Evolutionary conservation across 2,888 invertebrate genomes (phyloP).

Genomic region (Morpho helenor): DNA sequence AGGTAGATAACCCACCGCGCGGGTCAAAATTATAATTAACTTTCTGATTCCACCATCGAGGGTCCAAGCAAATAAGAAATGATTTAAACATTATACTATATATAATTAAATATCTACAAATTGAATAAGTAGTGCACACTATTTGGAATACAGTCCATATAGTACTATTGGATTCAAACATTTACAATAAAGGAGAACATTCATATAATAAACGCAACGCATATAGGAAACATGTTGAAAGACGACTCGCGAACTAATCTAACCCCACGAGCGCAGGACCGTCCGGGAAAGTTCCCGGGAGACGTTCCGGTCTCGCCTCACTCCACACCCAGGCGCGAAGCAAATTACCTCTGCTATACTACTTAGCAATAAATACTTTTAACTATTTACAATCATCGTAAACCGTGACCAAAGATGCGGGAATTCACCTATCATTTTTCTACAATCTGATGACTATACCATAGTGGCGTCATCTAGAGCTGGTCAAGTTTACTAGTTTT

Average conservation of each 20-base stretch:
- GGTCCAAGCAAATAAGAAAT: conserved; percentile 71
- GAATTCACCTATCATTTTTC: conserved; percentile 32
- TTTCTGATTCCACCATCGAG: conserved; percentile 60
- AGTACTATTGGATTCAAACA: conserved; percentile 63
- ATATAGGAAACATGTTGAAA: conserved; percentile 74
- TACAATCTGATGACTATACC: conserved; percentile 23
- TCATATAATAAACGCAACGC: conserved; percentile 73
- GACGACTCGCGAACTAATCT: conserved; percentile 49
- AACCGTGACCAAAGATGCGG: conserved; percentile 29
- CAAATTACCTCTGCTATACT: conserved; percentile 57
- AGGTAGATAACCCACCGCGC: conserved; percentile 75
- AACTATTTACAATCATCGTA: conserved; percentile 60
- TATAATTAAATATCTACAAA: conserved; percentile 79
- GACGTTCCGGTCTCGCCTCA: not conserved
- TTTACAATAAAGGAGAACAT: conserved; percentile 77
- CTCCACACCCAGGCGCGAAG: conserved; percentile 57
- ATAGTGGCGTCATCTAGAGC: conserved; percentile 17
- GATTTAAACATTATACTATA: conserved; percentile 76
- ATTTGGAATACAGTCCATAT: conserved; percentile 59
- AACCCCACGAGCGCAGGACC: conserved; percentile 21
- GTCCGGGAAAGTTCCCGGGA: conserved; percentile 9
- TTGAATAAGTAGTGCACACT: conserved; percentile 73
- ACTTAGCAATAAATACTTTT: conserved; percentile 66
- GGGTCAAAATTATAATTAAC: conserved; percentile 69
- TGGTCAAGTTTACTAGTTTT: conserved; percentile 25